Evolutionary conservation across 2,113 vertebrate species (phyloP).

Genomic region (Chroicocephalus ridibundus): DNA sequence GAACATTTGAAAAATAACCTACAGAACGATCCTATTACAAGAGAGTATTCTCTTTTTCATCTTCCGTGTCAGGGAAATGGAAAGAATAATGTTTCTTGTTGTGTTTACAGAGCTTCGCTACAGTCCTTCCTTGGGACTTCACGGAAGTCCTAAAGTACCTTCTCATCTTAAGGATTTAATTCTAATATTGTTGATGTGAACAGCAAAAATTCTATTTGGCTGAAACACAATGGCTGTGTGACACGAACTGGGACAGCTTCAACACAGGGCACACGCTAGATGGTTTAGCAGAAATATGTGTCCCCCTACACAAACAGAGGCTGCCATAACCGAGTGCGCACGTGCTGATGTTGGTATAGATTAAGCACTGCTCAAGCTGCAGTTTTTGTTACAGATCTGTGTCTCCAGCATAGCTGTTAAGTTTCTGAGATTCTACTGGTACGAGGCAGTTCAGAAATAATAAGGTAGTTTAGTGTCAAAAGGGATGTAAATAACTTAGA

Average conservation of each 20-base stretch:
- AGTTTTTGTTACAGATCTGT: neutral
- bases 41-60: neutral
- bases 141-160: neutral
- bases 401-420: neutral
- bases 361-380: neutral
- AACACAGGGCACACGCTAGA: accelerated
- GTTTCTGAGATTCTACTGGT: neutral
- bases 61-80: neutral
- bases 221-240: neutral
- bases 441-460: conserved; percentile 22
- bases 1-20: neutral
- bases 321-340: neutral
- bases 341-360: neutral
- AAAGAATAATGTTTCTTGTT: neutral
- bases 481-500: neutral
- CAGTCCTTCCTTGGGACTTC: neutral
- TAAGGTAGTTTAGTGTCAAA: neutral
- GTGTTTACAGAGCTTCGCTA: neutral
- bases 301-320: neutral
- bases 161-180: neutral
- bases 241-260: accelerated
- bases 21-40: neutral
- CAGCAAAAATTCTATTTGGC: neutral
- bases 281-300: neutral
- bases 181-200: neutral